Evolutionary conservation across 1,140 invertebrate species (phyloP), one percentile per base, ranked within the genome.

Genomic region (Archegozetes longisetosus): DNA sequence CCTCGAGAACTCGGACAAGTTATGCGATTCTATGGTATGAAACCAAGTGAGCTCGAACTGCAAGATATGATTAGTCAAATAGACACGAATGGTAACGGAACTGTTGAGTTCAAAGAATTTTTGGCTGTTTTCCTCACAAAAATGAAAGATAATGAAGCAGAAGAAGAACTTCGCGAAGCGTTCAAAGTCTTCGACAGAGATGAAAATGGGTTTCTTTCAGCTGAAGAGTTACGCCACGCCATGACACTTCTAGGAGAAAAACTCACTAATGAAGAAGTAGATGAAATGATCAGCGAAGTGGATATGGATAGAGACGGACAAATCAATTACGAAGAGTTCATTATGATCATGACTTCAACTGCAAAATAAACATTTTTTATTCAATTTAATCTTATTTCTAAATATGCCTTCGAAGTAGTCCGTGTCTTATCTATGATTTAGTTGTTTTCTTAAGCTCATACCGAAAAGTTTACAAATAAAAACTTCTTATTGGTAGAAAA

Each of bases 171-270:
- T 40, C 68, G 70, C 52, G 74, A 76, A 64, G 75, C 75, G 4
- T 77, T 78, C 69, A 68, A 73, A 66, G 74, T 75, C 57, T 73
- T 74, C 64, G 71, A 74, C 61, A 67, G 67, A 23, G 69, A 75
- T 58, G 71, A 68, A 14, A 69, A 74, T 60, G 72, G 73, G 26
- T 73, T 68, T 32, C 72, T 73, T 47, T 70, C 71, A 12, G 71
- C 72, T 20, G 25, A 28, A 14, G 58, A 70, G 25, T 56, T 66
- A 24, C 52, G 69, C 6, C 63, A 68, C 17, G 71, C 72, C 47
- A 68, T 73, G 70, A 73, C 73, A 0, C 73, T 76, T 46, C 70
- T 77, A 59, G 75, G 75, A n/a, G 75, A 76, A 60, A 72, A 74
- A 53, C 68, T 76, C 64, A 70, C 72, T n/a, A 66, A 71, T 24